A percentile compares a stretch with the other conserved stretches of the same genome.
phyloP scores from a whole-genome alignment of 2,797 vertebrate species.

The Tangara arthus region DNA sequence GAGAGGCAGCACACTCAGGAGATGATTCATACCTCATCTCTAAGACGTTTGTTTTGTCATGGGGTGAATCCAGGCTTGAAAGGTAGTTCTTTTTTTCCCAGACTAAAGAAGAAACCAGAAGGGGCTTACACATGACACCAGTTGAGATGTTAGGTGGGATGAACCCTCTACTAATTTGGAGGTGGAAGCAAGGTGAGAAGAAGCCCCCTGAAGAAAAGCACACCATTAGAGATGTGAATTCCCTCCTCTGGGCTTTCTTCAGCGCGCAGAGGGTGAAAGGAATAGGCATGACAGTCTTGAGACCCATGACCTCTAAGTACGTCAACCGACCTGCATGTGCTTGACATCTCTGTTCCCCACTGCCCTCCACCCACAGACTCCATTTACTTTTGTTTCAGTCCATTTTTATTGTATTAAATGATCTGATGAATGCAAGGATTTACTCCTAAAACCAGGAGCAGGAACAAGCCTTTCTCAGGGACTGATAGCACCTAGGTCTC shows the following conservation, averaged over 20 bases:
- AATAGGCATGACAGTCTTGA: background rate
- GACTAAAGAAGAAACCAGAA: background rate
- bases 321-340: background rate
- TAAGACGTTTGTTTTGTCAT: background rate
- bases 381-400: background rate
- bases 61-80: background rate
- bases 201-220: background rate
- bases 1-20: background rate
- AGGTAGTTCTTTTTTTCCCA: background rate
- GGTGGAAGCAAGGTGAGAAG: background rate
- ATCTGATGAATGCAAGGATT: background rate
- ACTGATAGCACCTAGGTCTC: background rate
- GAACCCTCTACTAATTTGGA: background rate
- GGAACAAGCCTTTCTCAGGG: background rate
- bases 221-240: background rate
- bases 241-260: background rate
- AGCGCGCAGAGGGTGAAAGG: background rate
- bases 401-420: background rate
- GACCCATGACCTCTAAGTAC: background rate
- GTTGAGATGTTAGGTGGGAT: background rate
- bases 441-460: background rate
- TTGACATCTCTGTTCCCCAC: background rate
- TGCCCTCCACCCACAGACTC: background rate
- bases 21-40: background rate
- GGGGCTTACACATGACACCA: fast-evolving